These are phyloP conservation scores for Saturnia japonica DNA, from an alignment of 2,888 invertebrate genomes.

Conservation along the genomic window DNA sequence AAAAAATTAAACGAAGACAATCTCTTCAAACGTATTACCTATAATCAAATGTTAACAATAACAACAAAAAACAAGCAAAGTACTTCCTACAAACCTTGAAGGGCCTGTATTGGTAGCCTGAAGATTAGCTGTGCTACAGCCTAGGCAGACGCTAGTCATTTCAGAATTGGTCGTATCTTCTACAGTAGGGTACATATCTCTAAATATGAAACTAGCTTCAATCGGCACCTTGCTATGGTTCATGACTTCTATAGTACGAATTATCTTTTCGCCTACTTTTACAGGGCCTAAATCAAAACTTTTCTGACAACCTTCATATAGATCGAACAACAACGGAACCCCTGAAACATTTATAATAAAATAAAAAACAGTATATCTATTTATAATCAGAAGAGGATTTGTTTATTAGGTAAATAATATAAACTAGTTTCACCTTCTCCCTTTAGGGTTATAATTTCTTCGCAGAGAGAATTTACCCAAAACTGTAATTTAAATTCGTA, in stretches of 20 bases:
- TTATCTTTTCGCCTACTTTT: conserved; percentile 74
- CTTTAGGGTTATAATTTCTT: conserved; percentile 71
- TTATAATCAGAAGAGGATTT: not conserved
- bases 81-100: conserved; percentile 49
- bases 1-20: not conserved
- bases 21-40: not conserved
- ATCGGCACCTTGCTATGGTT: conserved; percentile 81
- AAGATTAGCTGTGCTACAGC: conserved; percentile 39
- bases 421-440: conserved; percentile 75
- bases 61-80: not conserved
- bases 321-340: conserved; percentile 67
- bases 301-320: conserved; percentile 76
- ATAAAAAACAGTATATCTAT: not conserved
- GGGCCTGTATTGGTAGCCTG: conserved; percentile 41
- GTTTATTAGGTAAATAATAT: not conserved
- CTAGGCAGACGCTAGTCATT: conserved; percentile 66
- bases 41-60: not conserved
- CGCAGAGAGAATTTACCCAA: conserved; percentile 78
- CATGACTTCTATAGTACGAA: conserved; percentile 79
- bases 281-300: conserved; percentile 71
- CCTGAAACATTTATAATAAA: conserved; percentile 46
- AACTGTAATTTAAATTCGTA: conserved; percentile 80
- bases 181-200: conserved; percentile 67
- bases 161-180: conserved; percentile 60
- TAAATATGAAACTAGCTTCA: conserved; percentile 77